These are phyloP conservation scores for Acanthosepion pharaonis DNA, from an alignment of 2,888 invertebrate genomes.

Conservation along the genomic window DNA sequence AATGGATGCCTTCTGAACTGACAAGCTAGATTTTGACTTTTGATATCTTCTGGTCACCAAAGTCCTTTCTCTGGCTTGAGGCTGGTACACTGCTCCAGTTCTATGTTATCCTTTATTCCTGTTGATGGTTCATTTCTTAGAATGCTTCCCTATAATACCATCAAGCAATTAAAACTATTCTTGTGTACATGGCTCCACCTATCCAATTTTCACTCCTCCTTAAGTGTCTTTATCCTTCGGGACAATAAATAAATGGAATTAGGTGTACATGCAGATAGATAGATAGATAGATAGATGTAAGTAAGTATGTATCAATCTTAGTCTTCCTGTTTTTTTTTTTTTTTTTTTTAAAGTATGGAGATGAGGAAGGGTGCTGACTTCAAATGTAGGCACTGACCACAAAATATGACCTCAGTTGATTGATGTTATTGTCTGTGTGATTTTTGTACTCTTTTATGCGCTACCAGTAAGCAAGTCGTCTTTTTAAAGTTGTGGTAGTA, in stretches of 20 bases:
- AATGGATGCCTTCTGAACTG: not conserved
- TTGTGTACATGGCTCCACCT: not conserved
- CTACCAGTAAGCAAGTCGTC: too few species aligned
- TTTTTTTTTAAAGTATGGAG: too few species aligned
- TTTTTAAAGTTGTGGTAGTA: too few species aligned
- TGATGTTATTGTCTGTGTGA: too few species aligned
- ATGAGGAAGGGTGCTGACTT: not conserved
- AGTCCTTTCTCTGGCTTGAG: not conserved
- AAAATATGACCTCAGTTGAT: not conserved
- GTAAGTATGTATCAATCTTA: not conserved
- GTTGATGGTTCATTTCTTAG: slow-evolving; percentile 13
- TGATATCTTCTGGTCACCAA: too few species aligned
- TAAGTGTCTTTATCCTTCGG: not conserved
- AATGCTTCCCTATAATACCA: not conserved
- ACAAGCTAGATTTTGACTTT: too few species aligned
- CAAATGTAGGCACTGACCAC: not conserved
- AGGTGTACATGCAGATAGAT: not conserved
- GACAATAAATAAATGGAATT: not conserved
- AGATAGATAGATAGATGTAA: not conserved
- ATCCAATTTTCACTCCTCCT: not conserved
- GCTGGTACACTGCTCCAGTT: not conserved
- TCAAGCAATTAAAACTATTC: not conserved
- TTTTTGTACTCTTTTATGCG: too few species aligned
- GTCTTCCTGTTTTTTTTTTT: not conserved
- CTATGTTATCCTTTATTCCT: not conserved